phyloP scores from a whole-genome alignment of 1,140 invertebrate species.

The Saccostrea cuccullata region DNA sequence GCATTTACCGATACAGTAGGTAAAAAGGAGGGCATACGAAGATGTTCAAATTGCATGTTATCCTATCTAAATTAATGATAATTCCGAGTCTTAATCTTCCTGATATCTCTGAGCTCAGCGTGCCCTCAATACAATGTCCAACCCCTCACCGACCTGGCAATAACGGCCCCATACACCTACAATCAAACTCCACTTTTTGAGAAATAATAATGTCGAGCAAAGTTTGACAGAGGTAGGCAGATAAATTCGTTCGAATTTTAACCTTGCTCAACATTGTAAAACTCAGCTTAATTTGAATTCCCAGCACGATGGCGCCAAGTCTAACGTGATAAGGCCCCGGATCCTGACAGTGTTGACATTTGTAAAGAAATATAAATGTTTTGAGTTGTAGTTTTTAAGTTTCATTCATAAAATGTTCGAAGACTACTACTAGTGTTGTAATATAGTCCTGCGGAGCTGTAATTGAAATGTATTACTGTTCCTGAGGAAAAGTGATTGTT shows the following conservation, averaged over 20 bases:
- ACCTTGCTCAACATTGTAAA: conserved; percentile 41
- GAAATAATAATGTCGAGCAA: conserved; percentile 29
- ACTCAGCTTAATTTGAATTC: conserved; percentile 19
- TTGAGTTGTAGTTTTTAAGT: conserved; percentile 38
- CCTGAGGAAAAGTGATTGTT: conserved; percentile 20
- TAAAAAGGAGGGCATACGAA: no score
- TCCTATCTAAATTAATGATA: not conserved
- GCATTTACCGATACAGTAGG: no score
- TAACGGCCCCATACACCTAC: not conserved
- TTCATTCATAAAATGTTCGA: conserved; percentile 32
- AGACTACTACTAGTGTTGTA: conserved; percentile 15
- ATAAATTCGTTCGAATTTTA: conserved; percentile 33
- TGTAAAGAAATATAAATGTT: conserved; percentile 38
- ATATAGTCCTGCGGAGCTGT: not conserved
- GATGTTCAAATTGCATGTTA: not conserved
- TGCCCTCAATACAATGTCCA: not conserved
- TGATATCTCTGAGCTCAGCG: not conserved
- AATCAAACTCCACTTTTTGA: not conserved
- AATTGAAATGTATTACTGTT: conserved; percentile 24
- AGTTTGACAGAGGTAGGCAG: conserved; percentile 27
- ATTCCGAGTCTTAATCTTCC: not conserved
- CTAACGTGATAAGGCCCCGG: conserved; percentile 7
- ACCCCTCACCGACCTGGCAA: not conserved
- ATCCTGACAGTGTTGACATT: conserved; percentile 38
- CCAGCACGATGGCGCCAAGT: conserved; percentile 39